Evolutionary conservation across 2,113 vertebrate species (phyloP).

Genomic region (Haemorhous mexicanus): DNA sequence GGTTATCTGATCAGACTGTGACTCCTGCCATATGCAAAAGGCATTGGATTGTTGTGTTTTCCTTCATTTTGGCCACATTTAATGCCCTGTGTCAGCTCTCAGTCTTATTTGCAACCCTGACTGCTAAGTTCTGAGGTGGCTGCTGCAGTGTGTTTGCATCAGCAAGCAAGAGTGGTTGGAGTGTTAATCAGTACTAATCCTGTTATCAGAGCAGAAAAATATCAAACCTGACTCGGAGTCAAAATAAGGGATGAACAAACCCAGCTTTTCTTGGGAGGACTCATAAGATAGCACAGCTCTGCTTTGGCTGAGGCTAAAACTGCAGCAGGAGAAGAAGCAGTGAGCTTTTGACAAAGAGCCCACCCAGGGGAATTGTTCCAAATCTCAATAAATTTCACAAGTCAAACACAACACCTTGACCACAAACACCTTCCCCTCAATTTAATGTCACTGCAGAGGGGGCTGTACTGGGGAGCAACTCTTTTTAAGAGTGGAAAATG

Average conservation of each 20-base stretch:
- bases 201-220: not conserved
- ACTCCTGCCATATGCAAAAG: not conserved
- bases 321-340: not conserved
- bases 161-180: not conserved
- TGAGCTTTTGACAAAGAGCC: not conserved
- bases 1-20: not conserved
- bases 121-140: not conserved
- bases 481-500: not conserved
- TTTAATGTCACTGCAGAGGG: not conserved
- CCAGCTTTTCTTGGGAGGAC: not conserved
- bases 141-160: not conserved
- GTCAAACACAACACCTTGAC: not conserved
- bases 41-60: not conserved
- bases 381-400: not conserved
- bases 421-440: not conserved
- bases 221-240: not conserved
- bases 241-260: not conserved
- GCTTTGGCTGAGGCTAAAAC: not conserved
- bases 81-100: not conserved
- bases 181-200: slow-evolving; percentile 6
- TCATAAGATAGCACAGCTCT: not conserved
- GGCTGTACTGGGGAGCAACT: not conserved
- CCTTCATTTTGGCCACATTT: not conserved
- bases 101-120: not conserved
- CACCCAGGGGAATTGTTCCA: not conserved